Percentiles rank a stretch among this genome's conserved stretches.
These are phyloP conservation scores for Smithornis capensis DNA, from an alignment of 2,113 vertebrate species.

Conservation along the genomic window DNA sequence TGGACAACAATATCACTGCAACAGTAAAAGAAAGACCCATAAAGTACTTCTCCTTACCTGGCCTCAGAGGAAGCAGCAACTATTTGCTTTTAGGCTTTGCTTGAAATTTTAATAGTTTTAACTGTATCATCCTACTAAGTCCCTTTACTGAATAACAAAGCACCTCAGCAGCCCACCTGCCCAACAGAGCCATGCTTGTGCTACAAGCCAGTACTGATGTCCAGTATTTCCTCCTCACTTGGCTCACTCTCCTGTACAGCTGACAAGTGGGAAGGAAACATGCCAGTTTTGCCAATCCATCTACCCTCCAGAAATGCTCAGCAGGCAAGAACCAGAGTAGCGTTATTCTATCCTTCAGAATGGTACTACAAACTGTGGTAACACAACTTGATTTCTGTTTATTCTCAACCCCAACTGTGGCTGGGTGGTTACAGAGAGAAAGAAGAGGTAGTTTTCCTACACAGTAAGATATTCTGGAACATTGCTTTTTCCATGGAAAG, in stretches of 20 bases:
- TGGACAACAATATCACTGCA: slow-evolving; percentile 93
- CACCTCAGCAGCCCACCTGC: not conserved
- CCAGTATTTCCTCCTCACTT: not conserved
- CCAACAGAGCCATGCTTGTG: not conserved
- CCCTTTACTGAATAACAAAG: not conserved
- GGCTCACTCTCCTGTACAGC: not conserved
- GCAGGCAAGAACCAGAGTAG: not conserved
- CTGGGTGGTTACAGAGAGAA: not conserved
- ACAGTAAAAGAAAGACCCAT: slow-evolving; percentile 14
- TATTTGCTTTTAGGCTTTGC: not conserved
- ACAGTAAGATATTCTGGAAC: rapidly evolving
- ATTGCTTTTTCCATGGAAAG: not conserved
- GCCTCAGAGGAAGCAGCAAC: not conserved
- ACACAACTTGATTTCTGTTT: not conserved
- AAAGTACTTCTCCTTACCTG: not conserved
- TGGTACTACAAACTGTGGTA: not conserved
- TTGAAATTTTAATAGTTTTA: not conserved
- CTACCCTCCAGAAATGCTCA: not conserved
- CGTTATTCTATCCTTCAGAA: not conserved
- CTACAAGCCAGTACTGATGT: not conserved
- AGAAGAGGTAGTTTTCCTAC: not conserved
- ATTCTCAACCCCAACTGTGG: not conserved
- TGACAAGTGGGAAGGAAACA: not conserved
- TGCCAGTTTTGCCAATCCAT: rapidly evolving
- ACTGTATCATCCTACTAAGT: not conserved